Conservation (phyloP, 2,888 invertebrate species). For the Drosophila longiperda region DNA sequence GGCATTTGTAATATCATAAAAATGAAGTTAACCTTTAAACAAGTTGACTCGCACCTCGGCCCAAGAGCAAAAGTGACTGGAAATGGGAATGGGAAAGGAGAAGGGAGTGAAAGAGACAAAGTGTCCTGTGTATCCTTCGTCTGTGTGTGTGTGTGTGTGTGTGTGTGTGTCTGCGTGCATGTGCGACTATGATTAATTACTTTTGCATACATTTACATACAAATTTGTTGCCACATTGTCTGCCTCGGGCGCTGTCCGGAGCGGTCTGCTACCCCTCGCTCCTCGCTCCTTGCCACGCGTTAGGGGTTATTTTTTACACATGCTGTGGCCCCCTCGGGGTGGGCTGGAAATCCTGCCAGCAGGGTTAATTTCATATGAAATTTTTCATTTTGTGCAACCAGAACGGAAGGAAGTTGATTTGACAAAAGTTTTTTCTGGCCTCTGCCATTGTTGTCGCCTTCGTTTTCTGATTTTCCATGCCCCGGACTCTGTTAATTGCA, state of each 20-base stretch:
- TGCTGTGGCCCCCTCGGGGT: constrained; percentile 32
- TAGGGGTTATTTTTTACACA: constrained; percentile 64
- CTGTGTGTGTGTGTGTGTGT: constrained; percentile 32
- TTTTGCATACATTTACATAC: constrained; percentile 81
- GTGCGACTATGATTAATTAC: constrained; percentile 81
- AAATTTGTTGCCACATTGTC: constrained; percentile 82
- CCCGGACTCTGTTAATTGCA: constrained; percentile 65
- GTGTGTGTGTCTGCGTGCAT: constrained; percentile 61
- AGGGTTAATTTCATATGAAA: constrained; percentile 80
- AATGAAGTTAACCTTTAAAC: constrained; percentile 77
- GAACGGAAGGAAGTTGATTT: constrained; percentile 76
- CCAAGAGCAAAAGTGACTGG: constrained; percentile 3
- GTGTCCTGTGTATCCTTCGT: constrained; percentile 36
- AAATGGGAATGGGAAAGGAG: background rate
- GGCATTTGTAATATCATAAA: constrained; percentile 55
- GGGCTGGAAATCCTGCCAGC: constrained; percentile 52
- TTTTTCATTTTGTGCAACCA: constrained; percentile 75
- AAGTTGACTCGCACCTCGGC: constrained; percentile 64
- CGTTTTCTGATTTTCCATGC: constrained; percentile 49
- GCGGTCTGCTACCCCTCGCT: constrained; percentile 18
- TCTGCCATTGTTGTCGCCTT: constrained; percentile 16
- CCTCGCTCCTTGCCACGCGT: constrained; percentile 13
- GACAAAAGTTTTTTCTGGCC: constrained; percentile 69
- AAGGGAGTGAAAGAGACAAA: constrained; percentile 11
- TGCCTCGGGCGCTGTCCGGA: constrained; percentile 60